Base-by-base conservation (phyloP, 2,888 invertebrate species). In the Dryadula phaetusa region DNA sequence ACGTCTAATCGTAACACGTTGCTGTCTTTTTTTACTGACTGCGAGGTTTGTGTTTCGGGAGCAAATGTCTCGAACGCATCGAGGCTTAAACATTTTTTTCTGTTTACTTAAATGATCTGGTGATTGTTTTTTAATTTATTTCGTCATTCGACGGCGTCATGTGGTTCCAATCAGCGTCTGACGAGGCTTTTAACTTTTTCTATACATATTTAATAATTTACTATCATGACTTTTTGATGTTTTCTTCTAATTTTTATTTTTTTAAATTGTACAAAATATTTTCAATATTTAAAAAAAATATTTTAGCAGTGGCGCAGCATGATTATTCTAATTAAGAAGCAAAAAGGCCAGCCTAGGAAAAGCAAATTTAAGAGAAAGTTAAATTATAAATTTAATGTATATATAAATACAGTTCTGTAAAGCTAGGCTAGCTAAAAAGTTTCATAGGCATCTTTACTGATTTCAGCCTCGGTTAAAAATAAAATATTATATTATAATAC, bases 101-200 rank as follows among this genome's bases (percentile, higher is more conserved):
- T 89, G 88, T 89, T 90, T 86, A 87, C 89, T 86, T 83, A 91
- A 92, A 92, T 88, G 88, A 88, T 86, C 86, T 89, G 86, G 87
- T 90, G 89, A 91, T 92, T 90, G 91, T 92, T 92, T 92, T 91
- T 92, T 90, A 91, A 90, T 91, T 91, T 91, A 88, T 91, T 89
- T 84, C 84, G 82, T 85, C 84, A 84, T 82, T 87, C 83, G 76
- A 75, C 84, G 82, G 80, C 84, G 90, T 90, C 92, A 92, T 92
- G 84, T 92, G 92, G 87, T 90, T 92, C 86, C 90, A 92, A 92
- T 92, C 92, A 90, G 82, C 76, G 83, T 71, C 74, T 75, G 82
- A 77, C 79, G 79, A 84, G 77, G 84, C 84, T 85, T 88, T 88
- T 85, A 84, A 82, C 79, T 86, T 88, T 89, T 88, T 85, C 75